A percentile compares a stretch with the other conserved stretches of the same genome.
phyloP scores from a whole-genome alignment of 2,113 vertebrate genomes.

The Phodopus roborovskii region DNA sequence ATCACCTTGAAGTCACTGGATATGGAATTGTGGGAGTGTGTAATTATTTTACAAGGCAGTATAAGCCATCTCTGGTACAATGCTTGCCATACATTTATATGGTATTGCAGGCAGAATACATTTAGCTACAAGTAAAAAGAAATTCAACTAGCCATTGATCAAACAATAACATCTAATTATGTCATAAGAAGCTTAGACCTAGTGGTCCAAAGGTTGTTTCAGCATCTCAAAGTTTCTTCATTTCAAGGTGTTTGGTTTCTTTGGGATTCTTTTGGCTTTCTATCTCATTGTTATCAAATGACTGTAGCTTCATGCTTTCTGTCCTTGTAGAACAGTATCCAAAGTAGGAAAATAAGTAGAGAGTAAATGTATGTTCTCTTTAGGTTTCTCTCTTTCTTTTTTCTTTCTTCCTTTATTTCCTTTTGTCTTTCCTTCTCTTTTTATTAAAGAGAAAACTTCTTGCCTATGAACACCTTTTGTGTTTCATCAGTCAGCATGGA shows the following conservation, averaged over 20 bases:
- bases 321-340: neutral
- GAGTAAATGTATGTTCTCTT: neutral
- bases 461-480: neutral
- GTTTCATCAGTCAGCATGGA: neutral
- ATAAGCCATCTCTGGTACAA: neutral
- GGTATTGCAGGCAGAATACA: neutral
- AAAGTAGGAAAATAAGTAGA: conserved; percentile 32
- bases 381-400: neutral
- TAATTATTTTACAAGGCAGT: neutral
- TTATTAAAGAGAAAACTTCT: conserved; percentile 35
- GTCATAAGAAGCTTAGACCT: conserved; percentile 4
- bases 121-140: neutral
- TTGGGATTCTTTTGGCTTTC: neutral
- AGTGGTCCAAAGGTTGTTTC: conserved; percentile 17
- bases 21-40: neutral
- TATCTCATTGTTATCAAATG: neutral
- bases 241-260: neutral
- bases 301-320: neutral
- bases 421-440: neutral
- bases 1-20: conserved; percentile 10
- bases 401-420: too few relatives aligned
- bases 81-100: neutral
- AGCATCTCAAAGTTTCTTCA: neutral
- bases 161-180: conserved; percentile 18
- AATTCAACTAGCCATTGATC: neutral